A percentile compares a stretch with the other conserved stretches of the same genome.
These are phyloP conservation scores for Zaprionus davidi DNA, from an alignment of 1,140 invertebrate genomes.

Conservation along the genomic window DNA sequence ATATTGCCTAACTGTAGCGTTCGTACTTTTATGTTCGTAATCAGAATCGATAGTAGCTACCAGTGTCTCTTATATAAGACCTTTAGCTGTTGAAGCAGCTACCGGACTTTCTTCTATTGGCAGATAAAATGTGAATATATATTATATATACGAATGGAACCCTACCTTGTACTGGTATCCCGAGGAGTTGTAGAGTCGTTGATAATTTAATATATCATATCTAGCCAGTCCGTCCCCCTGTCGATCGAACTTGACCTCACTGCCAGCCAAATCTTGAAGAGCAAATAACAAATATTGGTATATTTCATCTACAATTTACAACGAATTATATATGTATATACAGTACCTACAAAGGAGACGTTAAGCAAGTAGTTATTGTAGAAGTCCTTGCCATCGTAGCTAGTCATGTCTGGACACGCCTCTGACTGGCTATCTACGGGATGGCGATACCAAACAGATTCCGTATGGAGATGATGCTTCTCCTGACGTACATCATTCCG, in stretches of 20 bases:
- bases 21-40: no score
- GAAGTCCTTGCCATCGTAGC: slow-evolving; percentile 78
- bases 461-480: slow-evolving; percentile 52
- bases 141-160: no score
- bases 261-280: slow-evolving; percentile 86
- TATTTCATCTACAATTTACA: not conserved
- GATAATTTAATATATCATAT: slow-evolving; percentile 94
- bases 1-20: no score
- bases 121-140: no score
- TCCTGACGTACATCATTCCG: slow-evolving; percentile 52
- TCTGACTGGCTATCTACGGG: slow-evolving; percentile 53
- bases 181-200: slow-evolving; percentile 85
- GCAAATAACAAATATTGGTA: not conserved
- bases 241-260: slow-evolving; percentile 88
- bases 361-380: slow-evolving; percentile 90
- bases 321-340: not conserved
- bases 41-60: no score
- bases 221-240: slow-evolving; percentile 94
- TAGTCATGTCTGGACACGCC: slow-evolving; percentile 76
- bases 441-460: slow-evolving; percentile 71
- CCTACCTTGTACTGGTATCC: slow-evolving; percentile 88
- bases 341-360: slow-evolving; percentile 89
- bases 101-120: no score
- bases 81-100: no score
- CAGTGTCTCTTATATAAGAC: no score